Evolutionary conservation across 1,140 invertebrate genomes (phyloP).

Genomic region (Trachymyrmex septentrionalis): DNA sequence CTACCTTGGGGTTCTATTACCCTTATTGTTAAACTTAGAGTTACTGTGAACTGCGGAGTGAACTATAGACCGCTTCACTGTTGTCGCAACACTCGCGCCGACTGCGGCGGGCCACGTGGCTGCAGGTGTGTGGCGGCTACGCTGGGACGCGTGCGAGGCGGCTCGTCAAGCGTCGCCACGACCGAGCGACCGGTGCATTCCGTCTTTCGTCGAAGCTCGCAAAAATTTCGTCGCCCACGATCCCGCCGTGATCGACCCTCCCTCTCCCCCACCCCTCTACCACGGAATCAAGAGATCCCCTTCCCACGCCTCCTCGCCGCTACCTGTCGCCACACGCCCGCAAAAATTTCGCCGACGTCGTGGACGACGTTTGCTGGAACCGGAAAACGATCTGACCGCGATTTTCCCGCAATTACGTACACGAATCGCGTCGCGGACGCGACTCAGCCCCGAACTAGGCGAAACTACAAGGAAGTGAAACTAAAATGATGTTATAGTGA

Average conservation of each 20-base stretch:
- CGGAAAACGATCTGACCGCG: conserved; percentile 29
- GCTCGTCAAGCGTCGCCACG: conserved; percentile 58
- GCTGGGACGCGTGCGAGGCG: conserved; percentile 68
- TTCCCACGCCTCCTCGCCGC: not conserved
- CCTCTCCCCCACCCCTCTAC: not conserved
- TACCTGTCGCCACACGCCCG: too few relatives aligned
- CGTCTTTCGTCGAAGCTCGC: conserved; percentile 18
- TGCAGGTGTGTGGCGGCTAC: conserved; percentile 78
- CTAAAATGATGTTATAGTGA: conserved; percentile 54
- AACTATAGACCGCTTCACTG: conserved; percentile 83
- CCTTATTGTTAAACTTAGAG: conserved; percentile 86
- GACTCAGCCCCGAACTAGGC: conserved; percentile 52
- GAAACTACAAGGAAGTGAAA: conserved; percentile 56
- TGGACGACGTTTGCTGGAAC: not conserved
- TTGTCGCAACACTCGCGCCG: conserved; percentile 78
- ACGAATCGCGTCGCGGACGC: conserved; percentile 50
- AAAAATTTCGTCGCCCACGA: conserved; percentile 6
- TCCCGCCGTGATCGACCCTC: too few relatives aligned
- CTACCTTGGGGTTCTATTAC: conserved; percentile 82
- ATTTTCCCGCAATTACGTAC: conserved; percentile 51
- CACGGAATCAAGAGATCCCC: too few relatives aligned
- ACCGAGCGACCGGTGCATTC: not conserved
- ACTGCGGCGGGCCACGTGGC: conserved; percentile 84
- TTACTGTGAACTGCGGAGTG: conserved; percentile 84
- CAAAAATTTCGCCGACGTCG: conserved; percentile 4